A percentile compares a stretch with the other conserved stretches of the same genome.
These are phyloP conservation scores for Discoglossus pictus DNA, from an alignment of 2,797 vertebrate genomes.

Conservation along the genomic window DNA sequence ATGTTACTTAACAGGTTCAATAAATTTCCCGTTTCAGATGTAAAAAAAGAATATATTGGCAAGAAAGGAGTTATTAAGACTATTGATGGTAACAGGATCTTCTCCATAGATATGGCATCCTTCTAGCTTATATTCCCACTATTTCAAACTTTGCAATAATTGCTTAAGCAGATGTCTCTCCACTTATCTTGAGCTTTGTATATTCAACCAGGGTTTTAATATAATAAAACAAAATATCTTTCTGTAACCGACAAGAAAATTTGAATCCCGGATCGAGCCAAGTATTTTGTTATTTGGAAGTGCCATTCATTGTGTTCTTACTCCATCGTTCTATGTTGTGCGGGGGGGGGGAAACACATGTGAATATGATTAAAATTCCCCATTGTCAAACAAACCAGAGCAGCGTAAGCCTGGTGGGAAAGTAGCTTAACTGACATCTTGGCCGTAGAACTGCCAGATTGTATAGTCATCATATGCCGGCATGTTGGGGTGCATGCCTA, in stretches of 20 bases:
- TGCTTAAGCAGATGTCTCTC: conserved; percentile 3
- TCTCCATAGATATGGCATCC: background rate
- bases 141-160: background rate
- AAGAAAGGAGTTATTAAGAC: too few species aligned
- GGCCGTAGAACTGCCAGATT: conserved; percentile 22
- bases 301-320: conserved; percentile 3
- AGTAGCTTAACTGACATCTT: conserved; percentile 16
- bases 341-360: conserved; percentile 19
- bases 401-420: conserved; percentile 41
- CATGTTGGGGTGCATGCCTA: conserved; percentile 23
- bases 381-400: conserved; percentile 25
- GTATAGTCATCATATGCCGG: conserved; percentile 27
- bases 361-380: conserved; percentile 42
- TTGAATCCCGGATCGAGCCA: background rate
- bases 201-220: background rate
- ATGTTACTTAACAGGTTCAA: too few species aligned
- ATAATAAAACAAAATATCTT: conserved; percentile 22
- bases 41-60: too few species aligned
- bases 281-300: conserved; percentile 4
- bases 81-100: background rate
- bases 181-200: background rate
- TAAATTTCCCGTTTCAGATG: too few species aligned
- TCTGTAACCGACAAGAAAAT: conserved; percentile 9
- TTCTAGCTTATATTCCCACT: background rate
- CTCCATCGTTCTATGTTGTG: conserved; percentile 19